Evolutionary conservation across 2,888 invertebrate species (phyloP), one percentile per base, ranked within the genome.

Genomic region (Chalcosyrphus nemorum): DNA sequence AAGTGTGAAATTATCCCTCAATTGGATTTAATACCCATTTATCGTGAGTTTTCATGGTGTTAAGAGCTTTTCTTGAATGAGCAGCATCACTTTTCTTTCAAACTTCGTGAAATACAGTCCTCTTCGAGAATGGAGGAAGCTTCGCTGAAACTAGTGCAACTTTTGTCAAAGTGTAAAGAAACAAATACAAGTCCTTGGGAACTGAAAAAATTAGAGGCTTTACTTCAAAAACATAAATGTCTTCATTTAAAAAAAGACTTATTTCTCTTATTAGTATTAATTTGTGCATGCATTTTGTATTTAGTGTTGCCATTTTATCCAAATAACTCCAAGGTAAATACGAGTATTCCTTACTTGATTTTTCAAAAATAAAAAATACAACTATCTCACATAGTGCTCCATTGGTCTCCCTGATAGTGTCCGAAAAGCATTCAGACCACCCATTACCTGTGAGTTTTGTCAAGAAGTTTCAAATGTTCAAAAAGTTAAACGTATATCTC

Each of bases 371-470:
- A 2, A 1, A 15, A 24, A n/a, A n/a, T n/a, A n/a, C n/a, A n/a
- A 7, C 17, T 41, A 13, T 3, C 32, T 68, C 5, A 3, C 88
- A 89, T 82, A 86, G 17, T 91, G 90, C 65, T 71, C 80, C 1
- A 57, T 90, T 5, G 76, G 86, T n/a, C 47, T 90, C 57, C 90
- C 90, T 5, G 88, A 88, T n/a, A 17, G 86, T 3, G 11, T 90
- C 21, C 88, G 89, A 0, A 90, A 89, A 63, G 88, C 88, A 2
- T 95, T 97, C 89, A 94, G 97, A 1, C 95, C 96, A 0, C 95
- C 97, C 0, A 95, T 96, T 89, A 94, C 94, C 88, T 98, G 98
- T 89, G 93, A 93, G 19, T 95, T 97, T 91, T 98, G 98, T 89
- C 89, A 89, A 4, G 93, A 93, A 68, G 92, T 97, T 9, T 91